phyloP scores from a whole-genome alignment of 2,888 invertebrate genomes.

The Melolontha melolontha region DNA sequence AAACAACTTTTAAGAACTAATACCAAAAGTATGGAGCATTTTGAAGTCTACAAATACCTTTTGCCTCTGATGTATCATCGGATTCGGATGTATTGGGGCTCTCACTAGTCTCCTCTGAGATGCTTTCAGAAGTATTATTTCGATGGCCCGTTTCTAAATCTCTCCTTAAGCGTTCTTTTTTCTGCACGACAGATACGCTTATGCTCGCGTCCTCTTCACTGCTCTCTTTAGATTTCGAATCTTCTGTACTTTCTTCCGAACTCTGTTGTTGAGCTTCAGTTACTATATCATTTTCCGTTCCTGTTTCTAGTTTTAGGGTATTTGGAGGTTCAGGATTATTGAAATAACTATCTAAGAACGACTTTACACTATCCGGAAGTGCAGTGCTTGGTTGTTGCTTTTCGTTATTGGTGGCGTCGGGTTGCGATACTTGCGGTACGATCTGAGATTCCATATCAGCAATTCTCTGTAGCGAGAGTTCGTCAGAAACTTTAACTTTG shows the following conservation, averaged over 20 bases:
- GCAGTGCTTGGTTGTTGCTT: not conserved
- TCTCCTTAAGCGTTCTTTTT: too few species aligned
- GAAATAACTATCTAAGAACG: conserved; percentile 6
- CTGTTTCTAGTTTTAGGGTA: not conserved
- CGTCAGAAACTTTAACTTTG: conserved; percentile 56
- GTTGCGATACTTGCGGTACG: conserved; percentile 44
- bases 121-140: conserved; percentile 1
- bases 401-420: not conserved
- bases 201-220: conserved; percentile 10
- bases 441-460: conserved; percentile 62
- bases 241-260: conserved; percentile 40
- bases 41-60: not conserved
- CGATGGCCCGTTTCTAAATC: too few species aligned
- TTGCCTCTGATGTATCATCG: not conserved
- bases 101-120: conserved; percentile 42
- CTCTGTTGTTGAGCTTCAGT: conserved; percentile 8
- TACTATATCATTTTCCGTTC: not conserved
- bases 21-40: too few species aligned
- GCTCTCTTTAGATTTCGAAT: conserved; percentile 3
- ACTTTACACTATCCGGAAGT: not conserved
- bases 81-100: conserved; percentile 12
- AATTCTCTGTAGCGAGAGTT: conserved; percentile 51
- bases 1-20: too few species aligned
- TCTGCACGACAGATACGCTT: not conserved
- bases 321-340: not conserved